phyloP scores from a whole-genome alignment of 2,888 invertebrate species.

The Operophtera brumata region DNA sequence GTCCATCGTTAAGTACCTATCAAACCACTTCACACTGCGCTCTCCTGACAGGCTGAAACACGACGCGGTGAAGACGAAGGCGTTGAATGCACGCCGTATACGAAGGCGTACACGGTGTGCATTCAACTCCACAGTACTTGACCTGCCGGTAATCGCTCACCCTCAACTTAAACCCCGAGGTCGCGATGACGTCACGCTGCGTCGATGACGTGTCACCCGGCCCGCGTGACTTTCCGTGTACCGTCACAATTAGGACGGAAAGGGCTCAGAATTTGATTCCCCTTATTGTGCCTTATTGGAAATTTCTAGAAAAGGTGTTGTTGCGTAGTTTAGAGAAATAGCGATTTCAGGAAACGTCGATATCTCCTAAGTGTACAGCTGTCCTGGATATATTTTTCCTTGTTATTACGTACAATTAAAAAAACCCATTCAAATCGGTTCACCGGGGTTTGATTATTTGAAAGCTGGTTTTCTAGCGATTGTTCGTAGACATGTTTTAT shows the following conservation, averaged over 20 bases:
- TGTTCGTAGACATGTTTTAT: no score
- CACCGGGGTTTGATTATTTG: no score
- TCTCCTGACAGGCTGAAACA: no score
- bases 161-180: slow-evolving; percentile 23
- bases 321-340: neutral
- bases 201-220: slow-evolving; percentile 43
- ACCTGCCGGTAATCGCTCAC: slow-evolving; percentile 10
- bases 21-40: no score
- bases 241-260: slow-evolving; percentile 17
- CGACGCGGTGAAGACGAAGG: no score
- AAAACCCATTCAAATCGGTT: no score
- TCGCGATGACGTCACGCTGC: slow-evolving; percentile 48
- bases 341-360: neutral
- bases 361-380: neutral
- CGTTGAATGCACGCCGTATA: no score
- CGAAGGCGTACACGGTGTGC: neutral
- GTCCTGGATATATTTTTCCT: neutral
- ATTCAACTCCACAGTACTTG: neutral
- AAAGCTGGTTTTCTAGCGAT: no score
- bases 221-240: slow-evolving; percentile 40
- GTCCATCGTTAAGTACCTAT: no score
- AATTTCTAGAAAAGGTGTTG: slow-evolving; percentile 9
- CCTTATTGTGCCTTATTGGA: slow-evolving; percentile 4
- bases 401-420: neutral
- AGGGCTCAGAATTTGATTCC: slow-evolving; percentile 9